These are phyloP conservation scores for Tretioscincus oriximinensis DNA, from an alignment of 2,113 vertebrate species.

Conservation along the genomic window DNA sequence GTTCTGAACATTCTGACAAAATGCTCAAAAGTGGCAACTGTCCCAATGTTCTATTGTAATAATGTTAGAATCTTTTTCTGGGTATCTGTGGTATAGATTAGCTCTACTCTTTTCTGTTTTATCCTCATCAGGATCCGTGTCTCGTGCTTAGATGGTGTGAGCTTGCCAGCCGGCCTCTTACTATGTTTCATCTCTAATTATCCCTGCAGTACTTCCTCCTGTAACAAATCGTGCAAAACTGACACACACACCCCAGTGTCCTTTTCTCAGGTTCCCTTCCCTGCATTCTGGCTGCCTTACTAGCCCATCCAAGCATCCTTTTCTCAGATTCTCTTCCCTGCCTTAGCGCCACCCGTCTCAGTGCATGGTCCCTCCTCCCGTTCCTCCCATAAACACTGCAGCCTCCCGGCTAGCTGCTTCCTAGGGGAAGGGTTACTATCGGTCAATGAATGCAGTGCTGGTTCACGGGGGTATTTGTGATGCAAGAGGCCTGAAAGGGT, in stretches of 20 bases:
- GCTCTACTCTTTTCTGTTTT: not conserved
- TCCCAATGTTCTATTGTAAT: no score
- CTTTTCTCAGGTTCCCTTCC: not conserved
- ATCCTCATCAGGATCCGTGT: no score
- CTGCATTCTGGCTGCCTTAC: not conserved
- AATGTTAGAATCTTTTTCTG: no score
- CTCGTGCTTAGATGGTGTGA: no score
- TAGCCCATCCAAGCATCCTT: not conserved
- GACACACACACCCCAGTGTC: no score
- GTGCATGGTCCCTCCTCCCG: not conserved
- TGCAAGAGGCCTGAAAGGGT: not conserved
- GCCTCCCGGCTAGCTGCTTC: not conserved
- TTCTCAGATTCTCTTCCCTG: not conserved
- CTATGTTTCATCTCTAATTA: not conserved
- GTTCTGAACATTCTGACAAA: no score
- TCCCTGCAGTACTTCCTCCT: not conserved
- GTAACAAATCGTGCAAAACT: no score
- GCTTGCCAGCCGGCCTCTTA: not conserved
- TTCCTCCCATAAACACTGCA: not conserved
- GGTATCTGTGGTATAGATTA: not conserved
- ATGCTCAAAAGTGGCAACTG: no score
- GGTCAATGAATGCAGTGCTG: not conserved
- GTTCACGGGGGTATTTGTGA: conserved; percentile 13
- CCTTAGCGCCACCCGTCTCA: no score
- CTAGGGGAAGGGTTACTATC: not conserved